Evolutionary conservation across 64 coral and sea anemone genomes (phyloP).

Genomic region (Acropora tenuis): DNA sequence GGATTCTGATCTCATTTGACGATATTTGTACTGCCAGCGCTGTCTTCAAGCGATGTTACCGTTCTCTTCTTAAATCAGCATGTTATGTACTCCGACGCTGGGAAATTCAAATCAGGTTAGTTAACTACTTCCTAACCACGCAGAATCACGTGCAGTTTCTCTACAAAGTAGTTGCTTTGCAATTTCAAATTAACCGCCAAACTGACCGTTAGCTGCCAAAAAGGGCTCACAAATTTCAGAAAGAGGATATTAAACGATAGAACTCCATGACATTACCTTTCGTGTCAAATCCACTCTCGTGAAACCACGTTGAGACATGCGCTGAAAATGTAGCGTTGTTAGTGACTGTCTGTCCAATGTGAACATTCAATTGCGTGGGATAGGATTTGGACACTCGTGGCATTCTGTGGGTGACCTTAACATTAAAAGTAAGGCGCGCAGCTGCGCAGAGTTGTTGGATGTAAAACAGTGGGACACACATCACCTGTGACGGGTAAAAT

Average conservation of each 20-base stretch:
- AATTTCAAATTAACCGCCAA: too few species aligned
- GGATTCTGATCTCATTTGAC: too few species aligned
- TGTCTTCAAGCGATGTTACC: too few species aligned
- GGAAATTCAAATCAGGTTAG: too few species aligned
- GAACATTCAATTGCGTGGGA: slow-evolving; percentile 29
- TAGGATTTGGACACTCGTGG: slow-evolving; percentile 31
- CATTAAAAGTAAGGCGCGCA: slow-evolving; percentile 21
- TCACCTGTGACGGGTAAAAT: slow-evolving; percentile 14
- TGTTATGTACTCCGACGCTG: too few species aligned
- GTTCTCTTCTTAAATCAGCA: too few species aligned
- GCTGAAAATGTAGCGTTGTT: slow-evolving; percentile 46
- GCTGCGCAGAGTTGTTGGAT: slow-evolving; percentile 43
- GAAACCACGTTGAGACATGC: slow-evolving; percentile 30
- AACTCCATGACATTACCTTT: neutral
- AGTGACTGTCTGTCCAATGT: slow-evolving; percentile 31
- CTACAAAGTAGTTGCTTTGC: too few species aligned
- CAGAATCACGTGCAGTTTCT: too few species aligned
- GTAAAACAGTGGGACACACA: slow-evolving; percentile 55
- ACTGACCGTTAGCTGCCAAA: too few species aligned
- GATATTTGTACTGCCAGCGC: too few species aligned
- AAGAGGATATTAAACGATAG: neutral
- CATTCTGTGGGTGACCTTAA: slow-evolving; percentile 15
- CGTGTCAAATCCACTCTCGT: slow-evolving; percentile 17
- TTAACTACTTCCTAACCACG: too few species aligned
- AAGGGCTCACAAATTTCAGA: too few species aligned